Evolutionary conservation across 23 tunicate genomes (phyloP).

Genomic region (Halocynthia roretzi): DNA sequence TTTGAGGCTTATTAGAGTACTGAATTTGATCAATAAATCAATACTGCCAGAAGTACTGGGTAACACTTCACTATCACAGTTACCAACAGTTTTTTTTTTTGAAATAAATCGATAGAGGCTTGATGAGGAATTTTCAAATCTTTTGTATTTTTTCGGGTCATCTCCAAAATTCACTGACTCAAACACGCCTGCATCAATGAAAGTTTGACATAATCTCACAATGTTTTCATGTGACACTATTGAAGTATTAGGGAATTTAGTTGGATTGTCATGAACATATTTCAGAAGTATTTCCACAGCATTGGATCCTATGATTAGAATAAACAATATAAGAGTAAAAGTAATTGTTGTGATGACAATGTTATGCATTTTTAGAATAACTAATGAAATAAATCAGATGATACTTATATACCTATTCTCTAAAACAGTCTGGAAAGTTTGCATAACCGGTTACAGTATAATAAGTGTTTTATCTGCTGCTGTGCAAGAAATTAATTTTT

Average conservation of each 20-base stretch:
- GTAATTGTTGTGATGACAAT: no score
- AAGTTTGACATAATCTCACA: constrained; percentile 68
- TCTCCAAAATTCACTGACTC: constrained; percentile 13
- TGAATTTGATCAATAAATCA: constrained; percentile 6
- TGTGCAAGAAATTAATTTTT: no score
- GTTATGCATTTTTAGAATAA: no score
- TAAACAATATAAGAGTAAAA: no score
- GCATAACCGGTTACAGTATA: no score
- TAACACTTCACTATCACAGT: neutral
- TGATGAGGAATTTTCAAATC: constrained; percentile 76
- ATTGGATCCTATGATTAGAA: constrained; percentile 36
- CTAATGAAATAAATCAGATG: no score
- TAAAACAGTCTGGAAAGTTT: no score
- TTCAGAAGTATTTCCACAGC: constrained; percentile 62
- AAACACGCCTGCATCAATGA: constrained; percentile 53
- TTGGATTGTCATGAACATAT: constrained; percentile 44
- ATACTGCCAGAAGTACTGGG: neutral
- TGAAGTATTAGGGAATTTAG: constrained; percentile 34
- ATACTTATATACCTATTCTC: no score
- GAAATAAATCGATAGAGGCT: constrained; percentile 46
- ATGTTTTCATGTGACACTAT: constrained; percentile 53
- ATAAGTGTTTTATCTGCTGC: no score
- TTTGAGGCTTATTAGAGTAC: neutral
- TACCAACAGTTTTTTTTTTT: neutral
- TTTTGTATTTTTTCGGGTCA: constrained; percentile 28